These are phyloP conservation scores for Apamea anceps DNA, from an alignment of 2,888 invertebrate genomes.

Conservation along the genomic window DNA sequence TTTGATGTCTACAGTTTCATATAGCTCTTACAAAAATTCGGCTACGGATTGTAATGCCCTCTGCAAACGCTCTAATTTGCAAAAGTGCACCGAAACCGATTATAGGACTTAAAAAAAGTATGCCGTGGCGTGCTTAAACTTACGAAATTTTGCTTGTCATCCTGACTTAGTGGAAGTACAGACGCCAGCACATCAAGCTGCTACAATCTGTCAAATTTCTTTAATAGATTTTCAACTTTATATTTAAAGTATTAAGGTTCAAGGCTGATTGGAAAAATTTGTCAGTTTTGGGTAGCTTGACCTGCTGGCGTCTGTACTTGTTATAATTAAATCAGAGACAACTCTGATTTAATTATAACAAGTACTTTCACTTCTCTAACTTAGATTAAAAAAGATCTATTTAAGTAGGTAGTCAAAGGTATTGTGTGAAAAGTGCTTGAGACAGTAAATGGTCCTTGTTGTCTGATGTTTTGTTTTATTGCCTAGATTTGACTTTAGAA, in stretches of 20 bases:
- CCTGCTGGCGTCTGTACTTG: too few relatives aligned
- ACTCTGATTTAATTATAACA: constrained; percentile 11
- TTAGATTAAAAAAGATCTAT: constrained; percentile 13
- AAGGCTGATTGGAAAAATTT: too few relatives aligned
- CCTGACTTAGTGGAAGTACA: too few relatives aligned
- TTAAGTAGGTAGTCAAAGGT: constrained; percentile 5
- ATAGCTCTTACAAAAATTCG: not conserved
- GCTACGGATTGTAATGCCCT: not conserved
- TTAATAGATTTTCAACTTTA: too few relatives aligned
- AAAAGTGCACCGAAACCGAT: too few relatives aligned
- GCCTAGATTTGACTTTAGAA: not conserved
- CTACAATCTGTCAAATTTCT: too few relatives aligned
- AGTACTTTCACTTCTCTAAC: constrained; percentile 3
- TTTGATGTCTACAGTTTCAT: not conserved
- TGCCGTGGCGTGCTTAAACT: too few relatives aligned
- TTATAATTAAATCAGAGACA: too few relatives aligned
- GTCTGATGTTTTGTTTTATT: constrained; percentile 21
- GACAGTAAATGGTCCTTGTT: constrained; percentile 14
- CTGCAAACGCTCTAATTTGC: not conserved
- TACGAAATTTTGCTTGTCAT: not conserved
- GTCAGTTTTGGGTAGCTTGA: too few relatives aligned
- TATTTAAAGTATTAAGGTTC: too few relatives aligned
- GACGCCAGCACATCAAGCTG: too few relatives aligned
- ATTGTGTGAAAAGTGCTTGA: constrained; percentile 1
- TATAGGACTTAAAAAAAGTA: not conserved